Conservation (phyloP, 2,113 vertebrate genomes). For the Zosterops pallidus region DNA sequence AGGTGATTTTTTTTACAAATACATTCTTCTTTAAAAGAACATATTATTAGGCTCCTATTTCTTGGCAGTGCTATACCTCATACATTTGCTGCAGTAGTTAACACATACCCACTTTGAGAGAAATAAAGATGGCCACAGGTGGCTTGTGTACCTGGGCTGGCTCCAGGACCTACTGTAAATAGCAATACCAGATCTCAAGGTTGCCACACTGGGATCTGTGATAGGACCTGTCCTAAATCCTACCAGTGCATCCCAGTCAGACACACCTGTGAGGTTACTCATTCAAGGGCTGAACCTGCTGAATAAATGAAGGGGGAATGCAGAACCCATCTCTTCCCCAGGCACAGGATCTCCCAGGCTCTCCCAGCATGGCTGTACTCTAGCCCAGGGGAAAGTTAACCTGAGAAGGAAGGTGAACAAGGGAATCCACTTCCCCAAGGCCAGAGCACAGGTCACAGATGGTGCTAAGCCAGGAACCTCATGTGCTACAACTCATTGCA, state of each 20-base stretch:
- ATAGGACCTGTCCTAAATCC: neutral
- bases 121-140: neutral
- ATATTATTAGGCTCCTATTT: neutral
- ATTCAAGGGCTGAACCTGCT: neutral
- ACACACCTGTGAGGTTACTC: neutral
- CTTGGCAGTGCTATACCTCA: neutral
- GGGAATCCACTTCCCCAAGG: neutral
- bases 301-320: neutral
- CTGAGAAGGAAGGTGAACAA: neutral
- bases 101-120: neutral
- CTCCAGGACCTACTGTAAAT: neutral
- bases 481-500: neutral
- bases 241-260: neutral
- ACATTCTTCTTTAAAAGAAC: neutral
- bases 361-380: neutral
- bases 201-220: neutral
- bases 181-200: neutral
- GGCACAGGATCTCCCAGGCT: neutral
- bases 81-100: neutral
- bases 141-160: neutral
- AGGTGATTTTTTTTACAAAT: neutral
- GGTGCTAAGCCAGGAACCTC: neutral
- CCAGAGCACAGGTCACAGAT: neutral
- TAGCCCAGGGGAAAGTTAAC: neutral
- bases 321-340: neutral